These are phyloP conservation scores for Drosophila austrosaltans DNA, from an alignment of 2,888 invertebrate species.

Conservation along the genomic window DNA sequence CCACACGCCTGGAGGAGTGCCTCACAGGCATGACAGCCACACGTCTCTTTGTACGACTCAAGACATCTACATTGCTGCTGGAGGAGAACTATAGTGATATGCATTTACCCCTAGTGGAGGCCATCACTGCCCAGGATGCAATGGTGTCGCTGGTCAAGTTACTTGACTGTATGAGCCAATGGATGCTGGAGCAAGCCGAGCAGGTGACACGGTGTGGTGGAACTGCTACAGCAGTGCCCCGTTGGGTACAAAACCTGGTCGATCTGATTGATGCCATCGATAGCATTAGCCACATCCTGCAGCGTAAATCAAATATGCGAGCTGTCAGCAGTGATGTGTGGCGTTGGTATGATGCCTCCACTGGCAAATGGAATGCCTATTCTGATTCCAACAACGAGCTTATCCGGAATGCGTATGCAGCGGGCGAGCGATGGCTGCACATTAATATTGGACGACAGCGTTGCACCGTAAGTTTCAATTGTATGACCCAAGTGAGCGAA, in stretches of 20 bases:
- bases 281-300: constrained; percentile 88
- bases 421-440: constrained; percentile 88
- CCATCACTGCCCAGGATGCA: constrained; percentile 70
- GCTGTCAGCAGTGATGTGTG: constrained; percentile 86
- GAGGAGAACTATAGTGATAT: constrained; percentile 81
- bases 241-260: constrained; percentile 90
- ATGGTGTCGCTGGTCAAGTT: constrained; percentile 72
- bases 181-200: constrained; percentile 68
- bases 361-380: constrained; percentile 91
- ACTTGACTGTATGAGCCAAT: constrained; percentile 70
- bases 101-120: constrained; percentile 71
- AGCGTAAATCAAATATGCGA: constrained; percentile 87
- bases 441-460: constrained; percentile 89
- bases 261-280: constrained; percentile 90
- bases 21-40: constrained; percentile 74
- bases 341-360: constrained; percentile 94
- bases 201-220: not conserved
- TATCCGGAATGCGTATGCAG: constrained; percentile 91
- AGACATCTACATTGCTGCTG: constrained; percentile 77
- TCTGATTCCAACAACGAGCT: constrained; percentile 88
- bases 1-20: constrained; percentile 61
- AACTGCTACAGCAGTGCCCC: constrained; percentile 84
- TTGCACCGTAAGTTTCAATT: constrained; percentile 90
- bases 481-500: constrained; percentile 93
- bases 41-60: constrained; percentile 79